Percentiles rank a stretch among this genome's conserved stretches.
Evolutionary conservation across 1,140 invertebrate species (phyloP).

Genomic region (Belonocnema kinseyi): DNA sequence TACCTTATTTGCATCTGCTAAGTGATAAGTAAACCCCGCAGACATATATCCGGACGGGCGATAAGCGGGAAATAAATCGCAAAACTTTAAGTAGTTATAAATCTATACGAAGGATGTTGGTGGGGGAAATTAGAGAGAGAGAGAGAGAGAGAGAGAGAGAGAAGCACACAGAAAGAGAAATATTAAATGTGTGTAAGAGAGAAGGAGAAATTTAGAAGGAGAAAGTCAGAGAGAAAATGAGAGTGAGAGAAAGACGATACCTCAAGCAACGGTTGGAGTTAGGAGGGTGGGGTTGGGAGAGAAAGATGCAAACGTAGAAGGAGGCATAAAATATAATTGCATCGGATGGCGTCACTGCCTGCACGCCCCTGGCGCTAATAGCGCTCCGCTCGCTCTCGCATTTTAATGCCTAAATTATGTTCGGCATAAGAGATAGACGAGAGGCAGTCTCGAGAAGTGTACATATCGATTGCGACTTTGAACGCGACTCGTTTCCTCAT

Average conservation of each 20-base stretch:
- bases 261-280: conserved; percentile 50
- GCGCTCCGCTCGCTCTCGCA: conserved; percentile 66
- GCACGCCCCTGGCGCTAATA: conserved; percentile 68
- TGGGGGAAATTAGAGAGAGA: conserved; percentile 41
- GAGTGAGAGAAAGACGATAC: conserved; percentile 45
- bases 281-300: conserved; percentile 46
- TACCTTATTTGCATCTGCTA: conserved; percentile 72
- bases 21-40: conserved; percentile 75
- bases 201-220: conserved; percentile 51
- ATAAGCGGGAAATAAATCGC: conserved; percentile 76
- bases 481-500: not conserved
- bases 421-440: conserved; percentile 69
- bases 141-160: conserved; percentile 1
- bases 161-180: conserved; percentile 16
- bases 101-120: conserved; percentile 67
- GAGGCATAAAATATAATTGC: conserved; percentile 76
- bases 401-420: conserved; percentile 76
- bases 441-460: conserved; percentile 55
- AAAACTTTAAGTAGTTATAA: conserved; percentile 77
- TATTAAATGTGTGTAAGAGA: conserved; percentile 42
- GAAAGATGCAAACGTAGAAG: conserved; percentile 63
- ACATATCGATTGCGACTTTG: conserved; percentile 54
- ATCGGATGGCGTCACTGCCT: conserved; percentile 72
- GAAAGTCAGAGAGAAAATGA: conserved; percentile 36
- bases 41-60: conserved; percentile 70